A percentile compares a stretch with the other conserved stretches of the same genome.
These are phyloP conservation scores for Phalangium opilio DNA, from an alignment of 2,888 invertebrate species.

Conservation along the genomic window DNA sequence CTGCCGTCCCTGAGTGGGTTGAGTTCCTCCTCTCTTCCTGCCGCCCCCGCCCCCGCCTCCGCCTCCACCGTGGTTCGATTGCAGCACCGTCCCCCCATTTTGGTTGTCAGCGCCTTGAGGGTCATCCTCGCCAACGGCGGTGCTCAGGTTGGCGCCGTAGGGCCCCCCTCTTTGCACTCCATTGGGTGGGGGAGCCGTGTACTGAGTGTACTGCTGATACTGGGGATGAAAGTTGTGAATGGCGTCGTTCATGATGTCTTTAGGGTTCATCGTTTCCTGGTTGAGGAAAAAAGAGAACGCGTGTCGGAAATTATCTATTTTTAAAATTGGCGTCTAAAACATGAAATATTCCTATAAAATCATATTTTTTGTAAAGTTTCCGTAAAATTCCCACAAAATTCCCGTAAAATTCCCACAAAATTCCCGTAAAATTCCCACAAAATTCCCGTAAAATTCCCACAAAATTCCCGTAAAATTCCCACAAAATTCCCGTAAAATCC, in stretches of 20 bases:
- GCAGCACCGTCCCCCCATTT: background rate
- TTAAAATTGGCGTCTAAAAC: no score
- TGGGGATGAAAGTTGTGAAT: conserved; percentile 99
- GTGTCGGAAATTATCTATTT: no score
- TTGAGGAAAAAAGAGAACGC: no score
- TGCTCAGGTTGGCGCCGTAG: no score
- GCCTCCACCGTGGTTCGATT: background rate
- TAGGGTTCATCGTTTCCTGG: conserved; percentile 91
- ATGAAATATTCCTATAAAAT: background rate
- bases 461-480: no score
- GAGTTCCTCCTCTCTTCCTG: conserved; percentile 4
- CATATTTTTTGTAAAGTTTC: background rate
- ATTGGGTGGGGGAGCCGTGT: conserved; percentile 36
- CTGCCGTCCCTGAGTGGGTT: conserved; percentile 13
- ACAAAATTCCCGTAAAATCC: no score
- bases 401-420: no score
- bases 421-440: no score
- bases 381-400: no score
- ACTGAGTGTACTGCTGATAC: conserved; percentile 98
- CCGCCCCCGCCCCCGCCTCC: conserved; percentile 6
- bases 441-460: no score
- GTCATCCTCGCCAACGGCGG: no score
- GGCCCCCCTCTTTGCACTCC: background rate
- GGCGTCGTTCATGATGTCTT: conserved; percentile 99
- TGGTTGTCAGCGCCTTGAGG: no score